Evolutionary conservation across 2,888 invertebrate species (phyloP), one percentile per base, ranked within the genome.

Genomic region (Emesis furor): DNA sequence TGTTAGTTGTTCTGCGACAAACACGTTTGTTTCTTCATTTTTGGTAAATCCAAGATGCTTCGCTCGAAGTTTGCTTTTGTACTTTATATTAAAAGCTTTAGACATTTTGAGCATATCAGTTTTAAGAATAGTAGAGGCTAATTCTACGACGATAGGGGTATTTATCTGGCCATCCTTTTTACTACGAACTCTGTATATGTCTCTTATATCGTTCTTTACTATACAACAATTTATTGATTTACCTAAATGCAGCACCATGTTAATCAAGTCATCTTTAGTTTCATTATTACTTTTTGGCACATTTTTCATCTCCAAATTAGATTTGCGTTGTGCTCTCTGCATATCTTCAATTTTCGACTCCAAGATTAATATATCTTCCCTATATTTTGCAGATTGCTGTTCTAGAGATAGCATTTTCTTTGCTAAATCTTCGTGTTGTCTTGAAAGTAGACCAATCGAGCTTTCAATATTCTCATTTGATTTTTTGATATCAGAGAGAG

Each of bases 31-130:
- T 39, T 83, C 81, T 73, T 74, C 78, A 1, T 73, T n/a, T n/a
- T 65, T 77, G 0, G n/a, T 68, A 51, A 84, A 39, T 3, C 85
- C 85, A 4, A 86, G 73, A 46, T 87, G 83, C 69, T 83, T 89
- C 12, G 86, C 85, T 35, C 83, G 76, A 10, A 88, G 59, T 59
- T 85, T 86, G n/a, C 42, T 76, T 74, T 84, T 83, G 37, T 85
- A 3, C 72, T 65, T 78, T 78, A 75, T 68, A 5, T 42, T 77
- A 69, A 6, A 82, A 3, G 17, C 55, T 14, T 59, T 59, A 17
- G 17, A 59, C 55, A 59, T 59, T 17, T 59, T 46, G 10, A 46
- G 46, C 6, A 46, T 10, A 46, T 46, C 46, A 46, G 46, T 46
- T 46, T 46, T 46, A 46, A 46, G 46, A 46, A 46, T 46, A 46